A percentile compares a stretch with the other conserved stretches of the same genome.
These are phyloP conservation scores for Bombus sylvicola DNA, from an alignment of 1,140 invertebrate species.

Conservation along the genomic window DNA sequence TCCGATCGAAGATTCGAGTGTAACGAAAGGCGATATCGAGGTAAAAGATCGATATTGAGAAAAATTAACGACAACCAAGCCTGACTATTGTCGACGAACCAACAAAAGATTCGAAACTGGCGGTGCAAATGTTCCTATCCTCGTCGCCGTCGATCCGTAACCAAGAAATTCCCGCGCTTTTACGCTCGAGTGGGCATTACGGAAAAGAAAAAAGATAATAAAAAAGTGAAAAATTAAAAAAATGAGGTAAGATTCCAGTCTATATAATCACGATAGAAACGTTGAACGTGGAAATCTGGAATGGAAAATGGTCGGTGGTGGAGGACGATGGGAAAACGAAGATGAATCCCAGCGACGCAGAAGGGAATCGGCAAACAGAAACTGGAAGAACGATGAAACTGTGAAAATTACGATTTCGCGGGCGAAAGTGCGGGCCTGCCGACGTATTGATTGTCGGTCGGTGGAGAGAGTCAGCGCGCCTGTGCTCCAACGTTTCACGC, in stretches of 20 bases:
- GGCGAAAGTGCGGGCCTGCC: constrained; percentile 75
- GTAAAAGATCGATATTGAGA: not conserved
- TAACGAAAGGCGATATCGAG: no score
- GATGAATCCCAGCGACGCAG: not conserved
- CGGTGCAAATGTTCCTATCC: not conserved
- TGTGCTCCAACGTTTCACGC: constrained; percentile 65
- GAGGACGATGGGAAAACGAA: constrained; percentile 17
- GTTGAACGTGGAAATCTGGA: not conserved
- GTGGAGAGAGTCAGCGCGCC: constrained; percentile 74
- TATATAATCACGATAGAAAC: not conserved
- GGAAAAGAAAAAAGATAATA: not conserved
- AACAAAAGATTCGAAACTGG: not conserved
- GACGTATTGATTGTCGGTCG: constrained; percentile 80
- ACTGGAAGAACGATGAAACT: constrained; percentile 51
- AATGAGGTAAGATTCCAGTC: not conserved
- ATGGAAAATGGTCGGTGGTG: not conserved
- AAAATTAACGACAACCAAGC: constrained; percentile 11
- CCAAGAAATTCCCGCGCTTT: constrained; percentile 61
- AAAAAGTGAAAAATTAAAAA: not conserved
- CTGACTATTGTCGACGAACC: not conserved
- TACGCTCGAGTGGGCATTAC: not conserved
- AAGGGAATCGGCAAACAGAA: constrained; percentile 13
- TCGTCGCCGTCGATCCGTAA: not conserved
- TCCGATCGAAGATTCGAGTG: not conserved
- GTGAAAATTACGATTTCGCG: constrained; percentile 78